Conservation (phyloP, 1,140 invertebrate species). For the Heterodera schachtii region DNA sequence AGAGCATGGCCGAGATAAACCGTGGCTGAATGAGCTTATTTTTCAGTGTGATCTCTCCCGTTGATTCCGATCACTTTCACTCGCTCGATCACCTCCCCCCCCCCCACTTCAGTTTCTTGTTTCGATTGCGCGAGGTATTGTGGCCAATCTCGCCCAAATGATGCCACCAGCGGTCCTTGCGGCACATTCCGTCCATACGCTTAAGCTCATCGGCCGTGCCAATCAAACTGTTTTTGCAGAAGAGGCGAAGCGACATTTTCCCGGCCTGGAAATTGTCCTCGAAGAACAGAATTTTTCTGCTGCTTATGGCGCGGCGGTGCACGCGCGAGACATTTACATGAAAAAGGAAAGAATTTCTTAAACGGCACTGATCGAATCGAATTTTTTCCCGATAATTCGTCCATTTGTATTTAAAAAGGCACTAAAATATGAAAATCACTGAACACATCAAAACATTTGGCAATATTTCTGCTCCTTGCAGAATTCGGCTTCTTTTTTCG, state of each 20-base stretch:
- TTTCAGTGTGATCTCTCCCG: constrained; percentile 18
- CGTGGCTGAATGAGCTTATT: too few relatives aligned
- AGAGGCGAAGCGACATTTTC: constrained; percentile 15
- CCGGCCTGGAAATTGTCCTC: constrained; percentile 10
- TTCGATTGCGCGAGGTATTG: constrained; percentile 38
- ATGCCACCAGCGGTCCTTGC: constrained; percentile 21
- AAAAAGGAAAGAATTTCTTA: not conserved
- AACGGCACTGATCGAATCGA: too few relatives aligned
- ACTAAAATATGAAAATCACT: too few relatives aligned
- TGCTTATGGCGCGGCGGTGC: constrained; percentile 35
- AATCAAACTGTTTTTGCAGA: constrained; percentile 29
- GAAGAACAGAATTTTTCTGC: constrained; percentile 29
- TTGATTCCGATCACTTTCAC: not conserved
- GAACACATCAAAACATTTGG: too few relatives aligned
- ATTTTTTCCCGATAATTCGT: too few relatives aligned
- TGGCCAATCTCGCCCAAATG: constrained; percentile 34
- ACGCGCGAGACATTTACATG: not conserved
- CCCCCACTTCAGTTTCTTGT: too few relatives aligned
- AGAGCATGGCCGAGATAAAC: too few relatives aligned
- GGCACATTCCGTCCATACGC: constrained; percentile 11
- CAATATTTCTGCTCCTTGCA: too few relatives aligned
- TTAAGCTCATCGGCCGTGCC: constrained; percentile 30
- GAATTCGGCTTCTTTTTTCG: too few relatives aligned
- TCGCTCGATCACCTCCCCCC: too few relatives aligned
- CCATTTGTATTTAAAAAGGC: too few relatives aligned